Evolutionary conservation across 2,888 invertebrate genomes (phyloP).

Genomic region (Cotesia congregata): DNA sequence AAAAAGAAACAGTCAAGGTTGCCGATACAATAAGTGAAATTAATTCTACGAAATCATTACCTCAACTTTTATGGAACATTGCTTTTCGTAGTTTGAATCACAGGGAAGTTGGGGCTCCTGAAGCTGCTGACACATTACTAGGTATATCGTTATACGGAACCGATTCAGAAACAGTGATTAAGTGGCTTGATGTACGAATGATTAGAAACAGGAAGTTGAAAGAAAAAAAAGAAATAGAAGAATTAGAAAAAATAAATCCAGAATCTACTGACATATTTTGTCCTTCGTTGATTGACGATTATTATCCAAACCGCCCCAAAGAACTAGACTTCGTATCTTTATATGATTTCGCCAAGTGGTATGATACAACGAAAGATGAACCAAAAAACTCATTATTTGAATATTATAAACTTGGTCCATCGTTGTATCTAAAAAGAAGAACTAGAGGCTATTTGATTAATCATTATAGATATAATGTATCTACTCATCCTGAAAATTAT

Average conservation of each 20-base stretch:
- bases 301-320: conserved; percentile 14
- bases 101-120: conserved; percentile 39
- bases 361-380: conserved; percentile 18
- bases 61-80: conserved; percentile 30
- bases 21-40: conserved; percentile 51
- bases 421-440: conserved; percentile 48
- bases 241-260: background rate
- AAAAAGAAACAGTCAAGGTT: conserved; percentile 53
- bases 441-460: conserved; percentile 54
- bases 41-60: conserved; percentile 53
- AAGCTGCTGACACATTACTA: conserved; percentile 46
- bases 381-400: conserved; percentile 15
- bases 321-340: conserved; percentile 10
- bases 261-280: conserved; percentile 6
- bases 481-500: conserved; percentile 45
- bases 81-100: conserved; percentile 32
- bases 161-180: conserved; percentile 34
- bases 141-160: conserved; percentile 27
- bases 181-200: conserved; percentile 32
- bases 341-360: conserved; percentile 46
- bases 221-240: conserved; percentile 8
- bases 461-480: conserved; percentile 49
- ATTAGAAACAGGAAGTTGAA: conserved; percentile 30
- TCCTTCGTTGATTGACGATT: conserved; percentile 7
- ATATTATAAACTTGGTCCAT: conserved; percentile 29